Conservation (phyloP, 1,140 invertebrate genomes). For the Stenopsyche tienmushanensis region DNA sequence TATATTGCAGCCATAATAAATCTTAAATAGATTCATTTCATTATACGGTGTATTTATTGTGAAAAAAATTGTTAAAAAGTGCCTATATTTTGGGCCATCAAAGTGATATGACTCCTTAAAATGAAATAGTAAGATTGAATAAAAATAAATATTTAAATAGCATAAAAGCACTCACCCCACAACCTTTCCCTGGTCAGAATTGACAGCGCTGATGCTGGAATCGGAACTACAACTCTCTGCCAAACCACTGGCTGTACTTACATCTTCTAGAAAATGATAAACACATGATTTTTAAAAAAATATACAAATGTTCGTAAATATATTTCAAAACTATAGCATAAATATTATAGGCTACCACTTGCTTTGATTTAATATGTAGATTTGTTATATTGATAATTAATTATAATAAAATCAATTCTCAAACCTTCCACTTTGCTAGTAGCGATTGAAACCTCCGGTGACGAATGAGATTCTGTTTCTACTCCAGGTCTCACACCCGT, state of each 20-base stretch:
- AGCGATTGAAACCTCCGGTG: neutral
- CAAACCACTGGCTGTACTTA: constrained; percentile 37
- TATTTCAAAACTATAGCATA: neutral
- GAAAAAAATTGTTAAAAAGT: too few relatives aligned
- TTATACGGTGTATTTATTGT: too few relatives aligned
- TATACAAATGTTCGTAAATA: neutral
- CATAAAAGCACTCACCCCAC: neutral
- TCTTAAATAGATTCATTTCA: too few relatives aligned
- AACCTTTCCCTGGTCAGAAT: constrained; percentile 33
- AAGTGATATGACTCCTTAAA: too few relatives aligned
- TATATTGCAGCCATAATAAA: too few relatives aligned
- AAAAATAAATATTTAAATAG: neutral
- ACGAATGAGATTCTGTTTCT: constrained; percentile 1
- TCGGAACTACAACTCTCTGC: constrained; percentile 41
- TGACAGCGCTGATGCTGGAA: constrained; percentile 35
- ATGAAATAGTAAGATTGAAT: too few relatives aligned
- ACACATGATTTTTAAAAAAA: constrained; percentile 13
- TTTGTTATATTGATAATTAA: neutral
- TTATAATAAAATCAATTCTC: neutral
- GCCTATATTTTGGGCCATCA: too few relatives aligned
- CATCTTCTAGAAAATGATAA: constrained; percentile 37
- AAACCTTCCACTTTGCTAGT: constrained; percentile 15
- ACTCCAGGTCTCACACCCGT: constrained; percentile 33
- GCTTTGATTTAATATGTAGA: too few relatives aligned
- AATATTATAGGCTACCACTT: too few relatives aligned